Evolutionary conservation across 92 coral and sea anemone species (phyloP).

Genomic region (Phenganax marumi): DNA sequence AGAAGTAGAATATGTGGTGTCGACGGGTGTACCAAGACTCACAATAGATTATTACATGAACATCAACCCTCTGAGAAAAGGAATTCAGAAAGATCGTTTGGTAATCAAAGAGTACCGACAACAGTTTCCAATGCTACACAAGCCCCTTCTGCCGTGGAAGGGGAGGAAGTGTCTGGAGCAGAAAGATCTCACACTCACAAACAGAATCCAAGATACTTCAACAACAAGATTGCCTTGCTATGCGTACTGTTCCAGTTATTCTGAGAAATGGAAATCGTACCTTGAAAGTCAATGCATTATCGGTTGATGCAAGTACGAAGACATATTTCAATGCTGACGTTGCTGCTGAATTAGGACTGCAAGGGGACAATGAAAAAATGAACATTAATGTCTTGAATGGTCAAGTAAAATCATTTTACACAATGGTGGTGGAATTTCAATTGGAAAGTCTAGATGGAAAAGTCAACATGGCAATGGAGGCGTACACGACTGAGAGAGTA

Average conservation of each 20-base stretch:
- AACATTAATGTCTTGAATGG: conserved; percentile 48
- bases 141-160: not conserved
- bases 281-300: conserved; percentile 32
- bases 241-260: conserved; percentile 36
- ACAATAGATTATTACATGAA: conserved; percentile 54
- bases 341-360: conserved; percentile 38
- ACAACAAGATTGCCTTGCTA: conserved; percentile 23
- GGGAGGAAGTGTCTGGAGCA: conserved; percentile 34
- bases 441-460: conserved; percentile 53
- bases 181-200: conserved; percentile 58
- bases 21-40: conserved; percentile 46
- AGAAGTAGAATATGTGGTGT: conserved; percentile 51
- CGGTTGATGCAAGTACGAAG: conserved; percentile 40
- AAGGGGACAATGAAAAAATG: conserved; percentile 15
- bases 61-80: not conserved
- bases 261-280: conserved; percentile 12
- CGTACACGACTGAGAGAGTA: conserved; percentile 27
- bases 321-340: conserved; percentile 38
- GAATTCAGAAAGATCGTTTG: not conserved
- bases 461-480: conserved; percentile 1
- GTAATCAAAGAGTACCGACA: conserved; percentile 30
- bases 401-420: conserved; percentile 55
- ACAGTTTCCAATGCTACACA: not conserved
- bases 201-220: not conserved
- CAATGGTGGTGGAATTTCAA: conserved; percentile 59